Evolutionary conservation across 2,888 invertebrate species (phyloP), one percentile per base, ranked within the genome.

Genomic region (Melipona beecheii): DNA sequence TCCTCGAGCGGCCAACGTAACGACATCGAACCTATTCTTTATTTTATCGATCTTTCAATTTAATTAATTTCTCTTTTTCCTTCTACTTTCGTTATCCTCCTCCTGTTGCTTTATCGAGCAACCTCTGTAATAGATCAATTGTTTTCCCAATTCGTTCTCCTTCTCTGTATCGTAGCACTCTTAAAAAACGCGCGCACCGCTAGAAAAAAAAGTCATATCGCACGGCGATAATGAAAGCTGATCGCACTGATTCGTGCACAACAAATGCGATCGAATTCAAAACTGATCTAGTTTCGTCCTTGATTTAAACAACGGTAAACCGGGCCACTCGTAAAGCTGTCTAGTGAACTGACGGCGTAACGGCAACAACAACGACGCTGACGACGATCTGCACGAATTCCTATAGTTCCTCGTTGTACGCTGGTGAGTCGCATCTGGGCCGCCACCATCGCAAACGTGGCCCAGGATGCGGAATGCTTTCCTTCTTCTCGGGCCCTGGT

Each of bases 241-340:
- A 74, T 60, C 71, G 66, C 58, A 31, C 31, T 31, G 71, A 72
- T 36, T 68, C 56, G 56, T 21, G 31, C 2, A 3, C 2, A 31
- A 31, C 6, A 19, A 19, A 58, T 60, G 69, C 4, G 49, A 82
- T 81, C 68, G 71, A 86, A 31, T 85, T 89, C 86, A 89, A 71
- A 86, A 87, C 75, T 86, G 83, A 72, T 90, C 90, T 93, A 92
- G 86, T 93, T 93, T 94, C 92, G 94, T 94, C 93, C 94, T 92
- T 91, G 93, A 93, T 88, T 93, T 93, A 88, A 91, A 93, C 87
- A 93, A 90, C 81, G 93, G 92, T 87, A 91, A 90, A 85, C 93
- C 91, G 85, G 93, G 92, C 93, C 93, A 94, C 91, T 94, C 93
- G 89, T 93, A 93, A 69, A 94, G 92, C 87, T 94, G 93, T 86